Base-by-base conservation (phyloP, 1,140 invertebrate genomes). In the Drosophila kanapiae region DNA sequence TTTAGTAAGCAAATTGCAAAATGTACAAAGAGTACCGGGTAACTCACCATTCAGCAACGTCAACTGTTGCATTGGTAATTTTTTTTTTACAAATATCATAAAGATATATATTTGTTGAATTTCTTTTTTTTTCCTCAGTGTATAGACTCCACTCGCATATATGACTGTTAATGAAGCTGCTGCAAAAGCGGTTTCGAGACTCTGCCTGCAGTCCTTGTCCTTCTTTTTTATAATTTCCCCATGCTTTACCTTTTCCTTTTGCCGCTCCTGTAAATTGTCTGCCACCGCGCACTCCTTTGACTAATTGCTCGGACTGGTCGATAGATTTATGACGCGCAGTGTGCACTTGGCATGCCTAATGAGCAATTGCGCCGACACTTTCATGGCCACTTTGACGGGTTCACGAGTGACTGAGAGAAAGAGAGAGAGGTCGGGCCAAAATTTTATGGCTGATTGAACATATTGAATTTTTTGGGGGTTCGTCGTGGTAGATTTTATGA, bases 371-470 rank as follows among this genome's bases (percentile, higher is more conserved):
- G 35, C 42, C 63, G 57, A 61, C 68, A 59, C 43, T 69, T 70
- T 67, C 14, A 23, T 14, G 38, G 42, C 62, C 62, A 45, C 33
- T 70, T 70, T 47, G 48, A 48, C 23, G 31, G 64, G 48, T 23
- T 14, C 38, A 54, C 38, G 31, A 67, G 61, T 13, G 27, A 48
- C 27, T 13, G 2, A 18, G 11, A 47, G 42, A 10, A 0, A 6
- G 49, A 35, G 8, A 31, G 16, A 23, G 51, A 54, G 18, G 43
- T 27, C 11, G 18, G 23, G 11, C 4, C 33, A 1, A 65, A 29
- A 58, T 71, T 86, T 82, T 65, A 82, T 82, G 57, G 77, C 69
- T 58, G 78, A 86, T 85, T 81, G 82, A 82, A 42, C 49, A 35
- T 56, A 77, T 67, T 56, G 62, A 77, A 77, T 56, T 56, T 61